Evolutionary conservation across 2,113 vertebrate genomes (phyloP).

Genomic region (Bagarius yarrelli): DNA sequence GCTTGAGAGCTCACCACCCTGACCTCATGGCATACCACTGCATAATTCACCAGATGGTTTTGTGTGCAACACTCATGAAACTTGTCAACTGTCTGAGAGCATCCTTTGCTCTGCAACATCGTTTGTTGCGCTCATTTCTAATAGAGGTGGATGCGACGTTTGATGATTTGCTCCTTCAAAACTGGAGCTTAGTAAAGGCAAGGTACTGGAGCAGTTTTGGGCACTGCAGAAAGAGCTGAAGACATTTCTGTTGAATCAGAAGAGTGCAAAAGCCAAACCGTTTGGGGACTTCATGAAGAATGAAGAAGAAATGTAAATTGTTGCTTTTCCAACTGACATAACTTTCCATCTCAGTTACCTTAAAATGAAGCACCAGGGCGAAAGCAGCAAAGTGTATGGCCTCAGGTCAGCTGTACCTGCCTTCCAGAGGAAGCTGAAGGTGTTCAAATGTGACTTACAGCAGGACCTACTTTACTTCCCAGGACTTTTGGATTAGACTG

Average conservation of each 20-base stretch:
- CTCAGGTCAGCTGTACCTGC: conserved; percentile 14
- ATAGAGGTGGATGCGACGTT: too few species aligned
- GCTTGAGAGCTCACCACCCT: conserved; percentile 11
- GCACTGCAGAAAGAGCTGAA: not conserved
- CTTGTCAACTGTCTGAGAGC: too few species aligned
- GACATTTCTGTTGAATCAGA: not conserved
- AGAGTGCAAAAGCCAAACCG: not conserved
- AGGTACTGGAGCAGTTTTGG: too few species aligned
- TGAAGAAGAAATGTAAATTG: not conserved
- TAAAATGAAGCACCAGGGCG: conserved; percentile 23
- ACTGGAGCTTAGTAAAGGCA: too few species aligned
- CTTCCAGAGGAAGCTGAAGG: conserved; percentile 27
- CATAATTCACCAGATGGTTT: too few species aligned
- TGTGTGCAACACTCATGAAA: not conserved
- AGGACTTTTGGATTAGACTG: conserved; percentile 18
- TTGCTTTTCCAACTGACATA: conserved; percentile 15
- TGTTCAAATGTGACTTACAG: too few species aligned
- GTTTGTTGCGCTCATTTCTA: too few species aligned
- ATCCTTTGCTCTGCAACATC: too few species aligned
- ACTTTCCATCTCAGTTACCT: conserved; percentile 26
- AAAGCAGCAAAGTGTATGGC: conserved; percentile 17
- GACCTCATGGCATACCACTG: too few species aligned
- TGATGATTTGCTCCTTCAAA: too few species aligned
- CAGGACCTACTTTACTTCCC: conserved; percentile 24
- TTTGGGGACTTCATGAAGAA: not conserved